A percentile compares a stretch with the other conserved stretches of the same genome.
Conservation (phyloP, 2,797 vertebrate species). For the Sparidentex hasta region DNA sequence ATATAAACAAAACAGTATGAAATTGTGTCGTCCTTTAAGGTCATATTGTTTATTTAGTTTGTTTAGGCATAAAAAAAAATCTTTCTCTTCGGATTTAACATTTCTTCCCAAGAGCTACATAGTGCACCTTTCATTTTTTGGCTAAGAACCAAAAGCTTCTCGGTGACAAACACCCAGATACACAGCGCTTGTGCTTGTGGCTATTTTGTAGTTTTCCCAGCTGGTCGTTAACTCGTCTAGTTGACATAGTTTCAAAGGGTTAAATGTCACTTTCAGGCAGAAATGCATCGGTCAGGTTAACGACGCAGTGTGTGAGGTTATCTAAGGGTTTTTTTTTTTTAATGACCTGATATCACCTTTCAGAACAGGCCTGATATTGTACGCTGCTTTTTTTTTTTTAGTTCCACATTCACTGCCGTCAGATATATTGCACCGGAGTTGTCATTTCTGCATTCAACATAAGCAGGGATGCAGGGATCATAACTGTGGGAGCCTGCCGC, state of each 20-base stretch:
- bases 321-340: constrained; percentile 24
- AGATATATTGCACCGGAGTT: background rate
- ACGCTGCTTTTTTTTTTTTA: background rate
- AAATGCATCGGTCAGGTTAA: constrained; percentile 58
- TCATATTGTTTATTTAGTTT: no score
- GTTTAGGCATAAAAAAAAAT: no score
- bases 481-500: constrained; percentile 17
- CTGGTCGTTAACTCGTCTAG: constrained; percentile 17
- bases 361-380: constrained; percentile 11
- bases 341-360: constrained; percentile 51
- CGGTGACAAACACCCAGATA: no score
- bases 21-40: no score
- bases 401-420: constrained; percentile 5
- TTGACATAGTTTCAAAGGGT: constrained; percentile 38
- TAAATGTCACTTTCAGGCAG: constrained; percentile 46
- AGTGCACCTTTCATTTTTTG: no score
- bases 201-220: constrained; percentile 6
- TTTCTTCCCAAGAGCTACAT: no score
- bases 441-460: background rate
- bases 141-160: no score
- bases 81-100: no score
- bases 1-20: no score
- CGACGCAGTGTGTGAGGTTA: constrained; percentile 31
- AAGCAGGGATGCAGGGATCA: no score
- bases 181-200: background rate